Percentiles rank a stretch among this genome's conserved stretches.
These are phyloP conservation scores for Melanotaenia maccullochi DNA, from an alignment of 2,797 vertebrate genomes.

Conservation along the genomic window DNA sequence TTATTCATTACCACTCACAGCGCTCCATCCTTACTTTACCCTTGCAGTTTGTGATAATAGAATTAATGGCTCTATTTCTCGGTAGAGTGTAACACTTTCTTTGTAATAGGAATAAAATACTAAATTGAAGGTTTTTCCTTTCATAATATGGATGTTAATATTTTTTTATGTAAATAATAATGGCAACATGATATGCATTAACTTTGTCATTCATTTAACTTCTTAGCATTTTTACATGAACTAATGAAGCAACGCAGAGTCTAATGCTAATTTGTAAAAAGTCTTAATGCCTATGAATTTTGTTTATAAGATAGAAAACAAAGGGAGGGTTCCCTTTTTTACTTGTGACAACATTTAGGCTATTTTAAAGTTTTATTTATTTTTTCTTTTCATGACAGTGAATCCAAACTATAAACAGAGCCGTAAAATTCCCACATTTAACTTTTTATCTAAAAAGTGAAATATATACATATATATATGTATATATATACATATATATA, in stretches of 20 bases:
- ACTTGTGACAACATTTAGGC: background rate
- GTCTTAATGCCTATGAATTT: background rate
- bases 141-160: background rate
- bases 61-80: background rate
- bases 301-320: background rate
- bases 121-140: background rate
- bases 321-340: background rate
- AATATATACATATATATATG: no score
- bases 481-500: no score
- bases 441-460: background rate
- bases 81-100: slow-evolving; percentile 13
- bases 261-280: background rate
- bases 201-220: background rate
- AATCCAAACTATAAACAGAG: background rate
- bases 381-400: background rate
- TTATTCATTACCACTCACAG: slow-evolving; percentile 24
- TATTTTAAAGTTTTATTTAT: background rate
- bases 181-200: background rate
- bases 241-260: background rate
- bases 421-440: background rate
- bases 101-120: background rate
- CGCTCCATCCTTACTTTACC: slow-evolving; percentile 31
- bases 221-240: background rate
- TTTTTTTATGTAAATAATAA: background rate
- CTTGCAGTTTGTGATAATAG: background rate